Percentiles rank a stretch among this genome's conserved stretches.
Conservation (phyloP, 2,888 invertebrate species). For the Ennomos quercinarius region DNA sequence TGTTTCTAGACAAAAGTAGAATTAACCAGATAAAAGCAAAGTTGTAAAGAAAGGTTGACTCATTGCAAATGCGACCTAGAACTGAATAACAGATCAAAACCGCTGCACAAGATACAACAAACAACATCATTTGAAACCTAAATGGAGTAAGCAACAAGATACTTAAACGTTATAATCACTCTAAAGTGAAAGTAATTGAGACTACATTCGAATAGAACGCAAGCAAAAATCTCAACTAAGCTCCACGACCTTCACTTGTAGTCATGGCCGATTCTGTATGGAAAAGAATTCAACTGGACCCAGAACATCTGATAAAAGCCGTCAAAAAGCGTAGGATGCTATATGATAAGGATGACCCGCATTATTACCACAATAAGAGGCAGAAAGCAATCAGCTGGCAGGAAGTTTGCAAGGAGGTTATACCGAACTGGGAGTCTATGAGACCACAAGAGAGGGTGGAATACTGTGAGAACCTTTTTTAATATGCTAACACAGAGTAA, state of each 20-base stretch:
- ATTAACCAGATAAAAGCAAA: no score
- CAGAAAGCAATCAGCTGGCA: constrained; percentile 58
- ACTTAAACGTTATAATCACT: no score
- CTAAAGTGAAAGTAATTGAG: no score
- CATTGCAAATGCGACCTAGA: no score
- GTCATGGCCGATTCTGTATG: constrained; percentile 24
- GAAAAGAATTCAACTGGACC: constrained; percentile 49
- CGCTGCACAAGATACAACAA: no score
- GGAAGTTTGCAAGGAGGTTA: constrained; percentile 59
- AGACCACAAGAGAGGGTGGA: constrained; percentile 56
- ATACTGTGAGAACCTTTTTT: constrained; percentile 17
- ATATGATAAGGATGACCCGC: constrained; percentile 55
- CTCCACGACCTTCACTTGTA: not conserved
- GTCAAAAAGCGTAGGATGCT: constrained; percentile 57
- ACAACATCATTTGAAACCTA: no score
- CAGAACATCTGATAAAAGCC: constrained; percentile 55
- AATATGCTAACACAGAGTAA: not conserved
- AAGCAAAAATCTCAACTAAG: no score
- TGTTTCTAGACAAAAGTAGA: no score
- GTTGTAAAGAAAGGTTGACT: no score
- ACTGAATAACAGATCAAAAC: no score
- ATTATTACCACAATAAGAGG: constrained; percentile 55
- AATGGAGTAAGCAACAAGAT: no score
- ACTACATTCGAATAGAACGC: no score
- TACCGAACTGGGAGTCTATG: constrained; percentile 53